These are phyloP conservation scores for Thunnus thynnus DNA, from an alignment of 2,113 vertebrate species.

Conservation along the genomic window DNA sequence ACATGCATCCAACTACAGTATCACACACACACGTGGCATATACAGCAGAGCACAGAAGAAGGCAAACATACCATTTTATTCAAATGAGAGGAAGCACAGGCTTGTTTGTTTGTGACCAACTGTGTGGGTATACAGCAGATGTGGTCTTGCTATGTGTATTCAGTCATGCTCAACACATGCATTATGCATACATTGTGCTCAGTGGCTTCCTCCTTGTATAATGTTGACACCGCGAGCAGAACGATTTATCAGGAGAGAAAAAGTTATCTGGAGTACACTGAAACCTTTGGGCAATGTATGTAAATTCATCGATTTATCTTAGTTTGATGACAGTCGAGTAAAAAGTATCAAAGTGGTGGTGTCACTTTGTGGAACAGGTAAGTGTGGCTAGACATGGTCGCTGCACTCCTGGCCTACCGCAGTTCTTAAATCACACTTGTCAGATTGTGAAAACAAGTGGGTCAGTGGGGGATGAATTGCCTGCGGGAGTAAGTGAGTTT, in stretches of 20 bases:
- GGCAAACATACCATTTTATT: constrained; percentile 43
- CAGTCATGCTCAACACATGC: constrained; percentile 58
- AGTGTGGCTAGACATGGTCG: constrained; percentile 43
- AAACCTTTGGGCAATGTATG: constrained; percentile 65
- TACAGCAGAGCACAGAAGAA: constrained; percentile 1
- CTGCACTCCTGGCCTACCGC: constrained; percentile 51
- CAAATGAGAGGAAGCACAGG: constrained; percentile 22
- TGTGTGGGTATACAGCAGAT: constrained; percentile 32
- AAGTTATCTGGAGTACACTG: constrained; percentile 45
- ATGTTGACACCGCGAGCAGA: constrained; percentile 63
- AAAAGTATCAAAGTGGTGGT: constrained; percentile 34
- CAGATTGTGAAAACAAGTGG: constrained; percentile 68
- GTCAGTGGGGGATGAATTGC: constrained; percentile 69
- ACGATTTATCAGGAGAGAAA: constrained; percentile 66
- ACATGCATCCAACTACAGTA: background rate
- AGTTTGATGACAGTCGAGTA: constrained; percentile 58
- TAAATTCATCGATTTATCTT: constrained; percentile 69
- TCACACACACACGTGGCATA: background rate
- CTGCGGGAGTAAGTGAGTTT: constrained; percentile 62
- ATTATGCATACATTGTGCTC: constrained; percentile 69
- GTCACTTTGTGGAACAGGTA: constrained; percentile 42
- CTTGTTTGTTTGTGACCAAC: constrained; percentile 54
- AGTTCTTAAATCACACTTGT: constrained; percentile 76
- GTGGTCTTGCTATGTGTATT: constrained; percentile 48
- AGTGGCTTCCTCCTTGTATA: constrained; percentile 54